Evolutionary conservation across 2,797 vertebrate genomes (phyloP), one percentile per base, ranked within the genome.

Genomic region (Phrynocephalus guinanensis): DNA sequence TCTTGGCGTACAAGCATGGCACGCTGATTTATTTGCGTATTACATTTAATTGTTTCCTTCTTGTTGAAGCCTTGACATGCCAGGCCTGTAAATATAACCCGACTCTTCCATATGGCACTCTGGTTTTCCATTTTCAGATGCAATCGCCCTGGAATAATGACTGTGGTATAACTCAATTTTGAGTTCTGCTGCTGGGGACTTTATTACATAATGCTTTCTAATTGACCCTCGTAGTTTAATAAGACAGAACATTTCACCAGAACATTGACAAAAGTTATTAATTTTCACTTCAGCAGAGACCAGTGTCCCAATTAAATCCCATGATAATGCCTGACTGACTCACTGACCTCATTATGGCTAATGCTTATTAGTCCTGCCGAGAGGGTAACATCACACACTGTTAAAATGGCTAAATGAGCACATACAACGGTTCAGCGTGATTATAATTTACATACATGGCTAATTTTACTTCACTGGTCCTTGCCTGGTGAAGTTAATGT

Each of bases 231-330:
- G 94, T 98, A 98, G 98, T 98, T 98, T 98, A 98, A 98, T 97
- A 97, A 98, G 98, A 98, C 98, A 98, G 97, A 97, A 97, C 96
- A 97, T 97, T 97, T 98, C 97, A 90, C 97, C 98, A 98, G 98
- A 98, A 99, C 98, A 98, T 98, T 98, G 97, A 99, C 98, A 98
- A 98, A 98, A 99, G 98, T 98, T 99, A 98, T 99, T 99, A 98
- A 99, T 99, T 99, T 99, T 99, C 98, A 98, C 98, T 99, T 98
- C 98, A 98, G 98, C 98, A 98, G 97, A 98, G 98, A 97, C 97
- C 97, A 98, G 98, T 98, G 98, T 99, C 98, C 98, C 98, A 99
- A 98, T 99, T 99, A 98, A 97, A 98, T 98, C 98, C 98, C 97
- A 97, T 95, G 97, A 98, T 98, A 98, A 97, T 97, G 98, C 97